These are phyloP conservation scores for Liopterus haemorrhoidalis DNA, from an alignment of 2,888 invertebrate genomes.

Conservation along the genomic window DNA sequence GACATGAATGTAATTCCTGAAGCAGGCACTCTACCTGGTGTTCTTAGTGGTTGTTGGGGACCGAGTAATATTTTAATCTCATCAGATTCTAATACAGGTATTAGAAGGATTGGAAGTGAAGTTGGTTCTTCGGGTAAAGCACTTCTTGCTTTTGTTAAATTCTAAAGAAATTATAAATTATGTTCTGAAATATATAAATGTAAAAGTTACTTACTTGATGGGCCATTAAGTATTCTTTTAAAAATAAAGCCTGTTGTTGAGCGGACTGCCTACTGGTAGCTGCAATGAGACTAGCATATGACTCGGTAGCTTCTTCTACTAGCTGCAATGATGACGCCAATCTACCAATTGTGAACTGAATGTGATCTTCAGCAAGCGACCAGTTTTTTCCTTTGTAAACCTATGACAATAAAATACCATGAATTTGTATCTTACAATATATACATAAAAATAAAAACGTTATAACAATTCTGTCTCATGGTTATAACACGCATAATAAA, in stretches of 20 bases:
- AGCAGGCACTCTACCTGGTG: slow-evolving; percentile 53
- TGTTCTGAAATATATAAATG: slow-evolving; percentile 3
- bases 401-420: slow-evolving; percentile 41
- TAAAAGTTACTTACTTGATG: slow-evolving; percentile 59
- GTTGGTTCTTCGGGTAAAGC: slow-evolving; percentile 34
- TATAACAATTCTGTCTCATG: no score
- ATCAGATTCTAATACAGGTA: slow-evolving; percentile 66
- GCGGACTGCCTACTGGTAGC: slow-evolving; percentile 65
- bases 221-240: slow-evolving; percentile 80
- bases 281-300: slow-evolving; percentile 71
- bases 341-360: slow-evolving; percentile 88
- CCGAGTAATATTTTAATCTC: slow-evolving; percentile 65
- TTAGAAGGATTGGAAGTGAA: slow-evolving; percentile 59
- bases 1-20: slow-evolving; percentile 46
- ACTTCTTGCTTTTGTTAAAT: slow-evolving; percentile 11
- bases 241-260: slow-evolving; percentile 70
- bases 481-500: slow-evolving; percentile 6
- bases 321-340: slow-evolving; percentile 78
- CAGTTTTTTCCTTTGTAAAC: slow-evolving; percentile 74
- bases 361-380: slow-evolving; percentile 92
- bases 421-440: background rate
- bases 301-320: slow-evolving; percentile 61
- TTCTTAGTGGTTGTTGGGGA: slow-evolving; percentile 52
- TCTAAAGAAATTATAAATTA: slow-evolving; percentile 10
- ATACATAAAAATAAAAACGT: background rate